Evolutionary conservation across 1,140 invertebrate genomes (phyloP), one percentile per base, ranked within the genome.

Genomic region (Apis laboriosa): DNA sequence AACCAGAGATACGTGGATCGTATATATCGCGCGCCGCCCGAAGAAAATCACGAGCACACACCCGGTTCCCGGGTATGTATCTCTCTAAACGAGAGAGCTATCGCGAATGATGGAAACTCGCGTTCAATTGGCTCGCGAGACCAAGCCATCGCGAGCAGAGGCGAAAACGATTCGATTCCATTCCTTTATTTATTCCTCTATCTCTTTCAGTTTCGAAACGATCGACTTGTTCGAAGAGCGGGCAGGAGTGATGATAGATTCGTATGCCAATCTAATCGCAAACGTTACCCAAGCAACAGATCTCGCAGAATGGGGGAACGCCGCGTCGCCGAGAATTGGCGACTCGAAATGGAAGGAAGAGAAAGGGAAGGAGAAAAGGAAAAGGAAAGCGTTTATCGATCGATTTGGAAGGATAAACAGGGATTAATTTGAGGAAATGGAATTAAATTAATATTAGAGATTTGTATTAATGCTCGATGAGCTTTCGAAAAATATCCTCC

Each of bases 191-290:
- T 67, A 75, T 66, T n/a, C 71, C 28, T n/a, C 49, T 66, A 43
- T 80, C 67, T 43, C 77, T 72, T 53, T 19, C 28, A 61, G 67
- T 63, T 34, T 80, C 34, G 78, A 9, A 80, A 74, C 60, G 79
- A 9, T 66, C 61, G n/a, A 66, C 43, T 28, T 21, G 13, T 17
- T 51, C 19, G 8, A 15, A 13, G n/a, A 17, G 12, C 28, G 12
- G 34, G 68, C 19, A 51, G 51, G 60, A 72, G 49, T 80, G 74
- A 80, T 66, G 79, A 80, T 71, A 75, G 53, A 74, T 80, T 80
- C 79, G 72, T 80, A 66, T 75, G 71, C 70, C 79, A 34, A 80
- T 75, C 67, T 71, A 71, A 74, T 74, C 34, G 34, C 34, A 4
- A 43, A 43, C 5, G 34, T 43, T 43, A 7, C 34, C 4, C 5